Conservation (phyloP, 2,888 invertebrate genomes). For the Megaustenia siamemsis region DNA sequence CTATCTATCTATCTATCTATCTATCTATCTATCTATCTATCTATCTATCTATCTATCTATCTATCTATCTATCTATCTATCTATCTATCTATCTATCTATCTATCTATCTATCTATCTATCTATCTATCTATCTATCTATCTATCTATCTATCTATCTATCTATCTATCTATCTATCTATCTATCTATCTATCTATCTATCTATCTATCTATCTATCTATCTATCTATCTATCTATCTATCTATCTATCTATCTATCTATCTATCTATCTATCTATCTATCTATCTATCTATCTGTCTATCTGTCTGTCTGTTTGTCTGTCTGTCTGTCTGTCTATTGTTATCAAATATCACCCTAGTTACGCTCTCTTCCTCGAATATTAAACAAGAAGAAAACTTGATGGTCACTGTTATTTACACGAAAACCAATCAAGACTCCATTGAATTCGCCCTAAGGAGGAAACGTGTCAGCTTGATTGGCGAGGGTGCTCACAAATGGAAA, state of each 20-base stretch:
- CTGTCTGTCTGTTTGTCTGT: too few species aligned
- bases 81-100: conserved; percentile 9
- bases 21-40: conserved; percentile 9
- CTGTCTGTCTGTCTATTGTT: too few species aligned
- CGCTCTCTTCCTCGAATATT: too few species aligned
- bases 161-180: not conserved
- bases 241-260: conserved; percentile 16
- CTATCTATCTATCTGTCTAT: not conserved
- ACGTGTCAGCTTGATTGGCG: too few species aligned
- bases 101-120: conserved; percentile 9
- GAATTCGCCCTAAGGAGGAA: too few species aligned
- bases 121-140: conserved; percentile 9
- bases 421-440: too few species aligned
- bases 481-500: too few species aligned
- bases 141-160: conserved; percentile 9
- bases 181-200: conserved; percentile 20
- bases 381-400: too few species aligned
- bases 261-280: conserved; percentile 22
- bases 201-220: conserved; percentile 22
- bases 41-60: conserved; percentile 9
- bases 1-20: conserved; percentile 9
- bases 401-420: too few species aligned
- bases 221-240: conserved; percentile 22
- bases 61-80: conserved; percentile 9
- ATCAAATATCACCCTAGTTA: too few species aligned